phyloP scores from a whole-genome alignment of 2,113 vertebrate genomes.

The Aptenodytes patagonicus region DNA sequence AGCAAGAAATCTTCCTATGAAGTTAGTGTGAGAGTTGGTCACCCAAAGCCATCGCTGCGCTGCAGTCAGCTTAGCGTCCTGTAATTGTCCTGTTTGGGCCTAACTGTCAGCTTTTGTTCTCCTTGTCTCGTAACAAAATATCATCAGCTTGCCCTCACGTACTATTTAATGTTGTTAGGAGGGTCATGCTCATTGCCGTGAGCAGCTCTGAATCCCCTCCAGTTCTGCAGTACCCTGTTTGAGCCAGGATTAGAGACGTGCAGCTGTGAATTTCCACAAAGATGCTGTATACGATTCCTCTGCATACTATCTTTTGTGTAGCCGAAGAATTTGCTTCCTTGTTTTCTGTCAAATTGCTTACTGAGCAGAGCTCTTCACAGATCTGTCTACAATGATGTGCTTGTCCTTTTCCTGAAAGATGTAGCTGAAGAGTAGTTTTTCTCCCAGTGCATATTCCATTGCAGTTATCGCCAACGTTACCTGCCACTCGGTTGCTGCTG shows the following conservation, averaged over 20 bases:
- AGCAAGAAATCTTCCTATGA: background rate
- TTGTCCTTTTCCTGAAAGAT: background rate
- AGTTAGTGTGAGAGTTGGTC: background rate
- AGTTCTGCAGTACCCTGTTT: background rate
- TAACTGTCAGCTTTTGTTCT: background rate
- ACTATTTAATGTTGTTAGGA: background rate
- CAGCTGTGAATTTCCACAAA: background rate
- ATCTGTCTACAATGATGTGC: background rate
- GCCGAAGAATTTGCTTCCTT: background rate
- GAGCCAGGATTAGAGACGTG: background rate
- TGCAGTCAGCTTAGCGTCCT: background rate
- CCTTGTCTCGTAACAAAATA: rapidly evolving
- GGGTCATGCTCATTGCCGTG: background rate
- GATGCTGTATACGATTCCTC: background rate
- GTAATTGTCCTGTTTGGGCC: no score
- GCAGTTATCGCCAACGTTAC: background rate
- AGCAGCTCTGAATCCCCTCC: background rate
- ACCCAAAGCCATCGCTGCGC: background rate
- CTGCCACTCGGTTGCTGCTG: background rate
- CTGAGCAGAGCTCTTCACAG: background rate
- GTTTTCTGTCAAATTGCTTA: background rate
- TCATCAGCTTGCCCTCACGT: background rate
- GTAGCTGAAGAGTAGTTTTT: background rate
- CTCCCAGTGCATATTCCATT: background rate
- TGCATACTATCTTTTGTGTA: background rate